phyloP scores from a whole-genome alignment of 2,113 vertebrate species.

The Marmota flaviventris region DNA sequence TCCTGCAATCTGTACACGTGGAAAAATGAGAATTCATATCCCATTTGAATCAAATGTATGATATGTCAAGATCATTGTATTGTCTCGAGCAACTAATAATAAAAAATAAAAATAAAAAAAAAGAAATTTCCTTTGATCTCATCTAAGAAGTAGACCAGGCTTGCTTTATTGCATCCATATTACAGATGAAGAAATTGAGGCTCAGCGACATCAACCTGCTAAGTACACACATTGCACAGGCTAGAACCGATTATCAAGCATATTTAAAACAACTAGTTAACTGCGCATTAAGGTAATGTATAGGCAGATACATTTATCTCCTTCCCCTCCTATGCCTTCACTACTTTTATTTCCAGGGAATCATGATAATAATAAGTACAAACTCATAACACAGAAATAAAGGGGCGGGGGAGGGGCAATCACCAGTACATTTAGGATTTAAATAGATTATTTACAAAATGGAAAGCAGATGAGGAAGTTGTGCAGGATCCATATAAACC shows the following conservation, averaged over 20 bases:
- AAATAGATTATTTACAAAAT: neutral
- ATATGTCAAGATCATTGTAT: no score
- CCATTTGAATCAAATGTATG: no score
- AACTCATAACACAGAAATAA: neutral
- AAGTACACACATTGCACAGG: neutral
- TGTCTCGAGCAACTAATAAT: no score
- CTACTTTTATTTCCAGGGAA: neutral
- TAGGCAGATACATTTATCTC: neutral
- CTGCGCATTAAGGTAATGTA: neutral
- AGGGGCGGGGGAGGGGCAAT: neutral
- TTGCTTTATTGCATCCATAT: neutral
- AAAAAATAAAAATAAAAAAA: no score
- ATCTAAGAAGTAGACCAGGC: neutral
- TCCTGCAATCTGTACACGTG: no score
- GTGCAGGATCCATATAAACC: neutral
- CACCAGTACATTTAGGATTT: neutral
- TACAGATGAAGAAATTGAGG: constrained; percentile 4
- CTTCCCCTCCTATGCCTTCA: neutral
- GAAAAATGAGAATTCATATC: no score
- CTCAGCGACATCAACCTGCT: neutral
- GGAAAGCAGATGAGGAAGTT: neutral
- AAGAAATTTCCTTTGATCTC: neutral
- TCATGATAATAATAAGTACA: neutral
- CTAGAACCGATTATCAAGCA: neutral
- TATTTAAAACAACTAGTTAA: constrained; percentile 5